These are phyloP conservation scores for Spongilla lacustris DNA, from an alignment of 37 sponge, comb jelly and placozoan species.

Conservation along the genomic window DNA sequence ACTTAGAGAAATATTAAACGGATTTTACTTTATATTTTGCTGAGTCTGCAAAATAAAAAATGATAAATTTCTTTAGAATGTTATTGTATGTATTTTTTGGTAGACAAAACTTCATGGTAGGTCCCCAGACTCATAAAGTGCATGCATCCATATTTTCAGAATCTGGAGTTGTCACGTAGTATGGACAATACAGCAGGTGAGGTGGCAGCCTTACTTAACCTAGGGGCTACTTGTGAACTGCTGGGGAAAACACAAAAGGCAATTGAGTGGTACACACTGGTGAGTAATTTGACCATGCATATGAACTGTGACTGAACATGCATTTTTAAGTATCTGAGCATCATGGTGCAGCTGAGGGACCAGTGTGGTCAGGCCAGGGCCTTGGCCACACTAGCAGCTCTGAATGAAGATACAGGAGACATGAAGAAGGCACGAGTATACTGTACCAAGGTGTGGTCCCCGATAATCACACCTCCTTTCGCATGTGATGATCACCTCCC, in stretches of 20 bases:
- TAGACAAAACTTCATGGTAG: no score
- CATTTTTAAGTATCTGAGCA: conserved; percentile 44
- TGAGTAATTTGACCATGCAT: conserved; percentile 1
- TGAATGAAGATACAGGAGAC: conserved; percentile 41
- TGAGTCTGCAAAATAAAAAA: no score
- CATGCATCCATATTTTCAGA: conserved; percentile 2
- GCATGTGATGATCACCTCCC: no score
- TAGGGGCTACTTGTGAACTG: conserved; percentile 64
- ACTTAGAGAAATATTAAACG: no score
- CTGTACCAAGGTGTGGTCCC: conserved; percentile 46
- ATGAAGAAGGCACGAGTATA: conserved; percentile 38
- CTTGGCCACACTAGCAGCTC: conserved; percentile 21
- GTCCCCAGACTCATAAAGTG: neutral
- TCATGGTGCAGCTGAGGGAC: conserved; percentile 36
- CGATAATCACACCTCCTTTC: neutral
- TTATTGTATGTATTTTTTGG: no score
- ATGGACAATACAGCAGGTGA: conserved; percentile 31
- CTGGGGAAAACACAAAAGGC: conserved; percentile 42
- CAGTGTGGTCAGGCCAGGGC: conserved; percentile 53
- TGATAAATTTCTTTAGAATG: no score
- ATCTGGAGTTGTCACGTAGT: conserved; percentile 31
- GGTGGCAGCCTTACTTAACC: conserved; percentile 50
- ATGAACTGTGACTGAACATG: neutral
- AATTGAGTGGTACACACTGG: conserved; percentile 76
- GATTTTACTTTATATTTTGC: no score